Base-by-base conservation (phyloP, 2,113 vertebrate species). In the Ammodytes marinus region DNA sequence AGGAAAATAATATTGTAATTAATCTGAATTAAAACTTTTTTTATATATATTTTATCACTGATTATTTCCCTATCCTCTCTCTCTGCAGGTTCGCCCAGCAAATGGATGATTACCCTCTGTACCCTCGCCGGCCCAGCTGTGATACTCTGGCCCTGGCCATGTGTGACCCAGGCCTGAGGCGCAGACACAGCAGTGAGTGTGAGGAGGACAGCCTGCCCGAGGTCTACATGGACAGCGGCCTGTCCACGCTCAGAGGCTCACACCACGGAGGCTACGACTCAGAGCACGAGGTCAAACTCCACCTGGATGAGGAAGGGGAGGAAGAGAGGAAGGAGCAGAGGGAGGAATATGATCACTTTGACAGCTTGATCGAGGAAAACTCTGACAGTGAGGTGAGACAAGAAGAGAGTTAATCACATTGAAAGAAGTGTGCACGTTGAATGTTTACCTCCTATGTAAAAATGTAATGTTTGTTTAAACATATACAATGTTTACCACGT, bases 191-290 rank as follows among this genome's bases (percentile, higher is more conserved):
- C 92, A 94, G 88, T 11, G 98, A 95, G 87, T 97, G 85, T 72
- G 98, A 99, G 82, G 95, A 96, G 82, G 98, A 98, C 93, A 98
- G 97, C 73, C 94, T 98, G 66, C 94, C 97, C 0, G 96, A 98
- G 90, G 95, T 96, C 94, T 97, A 96, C 86, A 91, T 97, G 68
- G 98, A 99, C 95, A 99, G 98, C 17, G 98, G 98, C 57, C 92
- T 97, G 89, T 99, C 97, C 17, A 99, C 97, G 0, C 86, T 99
- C 85, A 96, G 97, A 70, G 97, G 98, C 67, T 96, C 95, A 27
- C 27, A 27, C 27, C 97, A 97, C 19, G 83, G 71, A 39, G 96
- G 96, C n/a, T 98, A 96, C 19, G 96, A 99, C 91, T 99, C 95
- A 0, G 98, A 99, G 92, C 94, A 92, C 35, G 97, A 97, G 72